These are phyloP conservation scores for Troides oblongomaculatus DNA, from an alignment of 2,888 invertebrate species.

Conservation along the genomic window DNA sequence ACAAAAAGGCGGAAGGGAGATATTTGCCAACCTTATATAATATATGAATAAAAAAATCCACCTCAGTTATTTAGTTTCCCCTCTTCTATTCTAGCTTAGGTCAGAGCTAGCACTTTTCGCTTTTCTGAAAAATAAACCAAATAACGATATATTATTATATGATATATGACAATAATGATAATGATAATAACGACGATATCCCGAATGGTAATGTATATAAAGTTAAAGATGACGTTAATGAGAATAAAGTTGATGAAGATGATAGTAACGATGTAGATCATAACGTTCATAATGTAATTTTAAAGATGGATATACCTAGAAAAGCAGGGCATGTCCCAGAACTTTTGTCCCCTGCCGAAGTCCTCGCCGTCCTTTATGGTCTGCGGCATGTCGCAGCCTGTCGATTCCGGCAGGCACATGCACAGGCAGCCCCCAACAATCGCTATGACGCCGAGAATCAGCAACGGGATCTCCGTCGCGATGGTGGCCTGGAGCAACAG, in stretches of 20 bases:
- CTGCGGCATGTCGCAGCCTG: constrained; percentile 90
- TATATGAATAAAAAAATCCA: not conserved
- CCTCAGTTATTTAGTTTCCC: too few relatives aligned
- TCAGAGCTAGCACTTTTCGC: constrained; percentile 2
- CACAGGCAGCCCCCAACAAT: constrained; percentile 86
- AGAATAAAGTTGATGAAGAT: too few relatives aligned
- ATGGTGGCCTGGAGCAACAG: constrained; percentile 80
- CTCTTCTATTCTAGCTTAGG: not conserved
- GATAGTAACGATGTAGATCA: too few relatives aligned
- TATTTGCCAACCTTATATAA: too few relatives aligned
- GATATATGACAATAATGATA: too few relatives aligned
- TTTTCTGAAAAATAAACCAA: constrained; percentile 10
- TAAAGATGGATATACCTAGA: constrained; percentile 39
- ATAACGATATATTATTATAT: too few relatives aligned
- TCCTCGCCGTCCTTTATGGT: constrained; percentile 91
- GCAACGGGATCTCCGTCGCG: constrained; percentile 85
- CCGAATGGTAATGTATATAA: too few relatives aligned
- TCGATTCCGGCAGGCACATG: constrained; percentile 90
- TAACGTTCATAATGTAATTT: too few relatives aligned
- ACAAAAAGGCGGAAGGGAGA: too few relatives aligned
- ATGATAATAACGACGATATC: too few relatives aligned
- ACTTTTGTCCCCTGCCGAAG: constrained; percentile 88
- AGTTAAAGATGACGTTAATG: too few relatives aligned
- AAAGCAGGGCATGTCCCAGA: constrained; percentile 90
- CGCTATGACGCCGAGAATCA: constrained; percentile 88